Percentiles rank a stretch among this genome's conserved stretches.
Evolutionary conservation across 2,113 vertebrate genomes (phyloP).

Genomic region (Salvelinus sp.): DNA sequence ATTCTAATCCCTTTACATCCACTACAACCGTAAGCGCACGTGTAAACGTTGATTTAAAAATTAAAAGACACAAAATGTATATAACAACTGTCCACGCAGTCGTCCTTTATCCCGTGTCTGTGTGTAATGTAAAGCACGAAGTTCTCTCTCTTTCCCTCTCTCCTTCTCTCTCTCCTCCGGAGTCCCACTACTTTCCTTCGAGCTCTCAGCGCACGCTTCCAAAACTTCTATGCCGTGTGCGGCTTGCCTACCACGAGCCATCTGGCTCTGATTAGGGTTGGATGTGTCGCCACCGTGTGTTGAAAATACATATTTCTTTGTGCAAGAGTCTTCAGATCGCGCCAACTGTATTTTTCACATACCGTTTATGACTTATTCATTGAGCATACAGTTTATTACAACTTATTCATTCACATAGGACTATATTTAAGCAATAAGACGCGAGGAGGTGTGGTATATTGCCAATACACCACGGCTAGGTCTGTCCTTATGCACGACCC

Average conservation of each 20-base stretch:
- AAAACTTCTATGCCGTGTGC: constrained; percentile 27
- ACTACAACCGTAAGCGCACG: constrained; percentile 33
- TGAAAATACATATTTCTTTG: constrained; percentile 16
- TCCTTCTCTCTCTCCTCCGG: constrained; percentile 45
- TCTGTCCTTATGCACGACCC: no score
- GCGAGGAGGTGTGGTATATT: no score
- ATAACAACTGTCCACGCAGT: background rate
- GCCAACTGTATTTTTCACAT: no score
- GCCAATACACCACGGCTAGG: no score
- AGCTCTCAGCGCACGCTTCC: constrained; percentile 48
- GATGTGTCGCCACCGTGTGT: constrained; percentile 65
- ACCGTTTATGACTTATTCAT: no score
- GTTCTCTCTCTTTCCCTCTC: constrained; percentile 19
- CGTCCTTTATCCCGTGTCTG: background rate
- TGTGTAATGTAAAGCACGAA: constrained; percentile 11
- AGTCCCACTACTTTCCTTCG: constrained; percentile 24
- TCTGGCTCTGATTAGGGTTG: constrained; percentile 51
- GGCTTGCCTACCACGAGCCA: constrained; percentile 42
- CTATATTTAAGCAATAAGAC: no score
- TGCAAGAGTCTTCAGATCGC: background rate
- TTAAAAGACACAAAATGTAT: background rate
- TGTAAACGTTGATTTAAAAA: constrained; percentile 26
- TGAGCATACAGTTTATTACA: no score
- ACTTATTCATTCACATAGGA: no score
- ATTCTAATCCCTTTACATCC: constrained; percentile 64